Evolutionary conservation across 2,888 invertebrate species (phyloP).

Genomic region (Lepidocyrtoides sp.): DNA sequence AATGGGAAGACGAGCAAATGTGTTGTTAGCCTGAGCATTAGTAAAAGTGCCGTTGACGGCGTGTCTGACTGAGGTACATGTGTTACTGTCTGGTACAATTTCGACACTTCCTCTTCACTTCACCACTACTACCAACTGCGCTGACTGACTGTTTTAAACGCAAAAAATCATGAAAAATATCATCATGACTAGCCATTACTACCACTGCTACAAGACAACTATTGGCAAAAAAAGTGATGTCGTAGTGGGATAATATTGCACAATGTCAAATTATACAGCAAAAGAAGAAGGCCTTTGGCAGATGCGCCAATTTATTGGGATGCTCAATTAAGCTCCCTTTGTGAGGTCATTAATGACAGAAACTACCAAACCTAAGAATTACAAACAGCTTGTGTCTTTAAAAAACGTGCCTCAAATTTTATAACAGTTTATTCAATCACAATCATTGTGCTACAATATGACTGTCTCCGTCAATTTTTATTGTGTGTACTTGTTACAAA

Average conservation of each 20-base stretch:
- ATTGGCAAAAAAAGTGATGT: background rate
- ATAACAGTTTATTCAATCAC: background rate
- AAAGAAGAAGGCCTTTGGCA: background rate
- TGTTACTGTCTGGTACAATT: background rate
- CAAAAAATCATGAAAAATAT: background rate
- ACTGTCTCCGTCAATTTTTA: background rate
- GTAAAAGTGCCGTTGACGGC: background rate
- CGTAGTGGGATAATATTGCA: background rate
- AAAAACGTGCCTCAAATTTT: background rate
- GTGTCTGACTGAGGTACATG: background rate
- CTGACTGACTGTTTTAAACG: no score
- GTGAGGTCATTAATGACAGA: conserved; percentile 44
- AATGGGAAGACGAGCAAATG: conserved; percentile 41
- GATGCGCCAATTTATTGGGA: conserved; percentile 44
- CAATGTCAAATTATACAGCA: conserved; percentile 11
- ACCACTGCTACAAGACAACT: background rate
- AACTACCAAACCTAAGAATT: conserved; percentile 7
- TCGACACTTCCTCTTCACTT: conserved; percentile 62
- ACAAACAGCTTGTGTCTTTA: background rate
- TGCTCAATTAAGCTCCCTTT: conserved; percentile 24
- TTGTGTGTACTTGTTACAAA: no score
- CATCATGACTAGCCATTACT: background rate
- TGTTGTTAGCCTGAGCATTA: background rate
- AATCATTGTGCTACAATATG: no score
- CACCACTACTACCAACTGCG: background rate